Evolutionary conservation across 2,888 invertebrate species (phyloP), one percentile per base, ranked within the genome.

Genomic region (Lasioglossum zephyrum): DNA sequence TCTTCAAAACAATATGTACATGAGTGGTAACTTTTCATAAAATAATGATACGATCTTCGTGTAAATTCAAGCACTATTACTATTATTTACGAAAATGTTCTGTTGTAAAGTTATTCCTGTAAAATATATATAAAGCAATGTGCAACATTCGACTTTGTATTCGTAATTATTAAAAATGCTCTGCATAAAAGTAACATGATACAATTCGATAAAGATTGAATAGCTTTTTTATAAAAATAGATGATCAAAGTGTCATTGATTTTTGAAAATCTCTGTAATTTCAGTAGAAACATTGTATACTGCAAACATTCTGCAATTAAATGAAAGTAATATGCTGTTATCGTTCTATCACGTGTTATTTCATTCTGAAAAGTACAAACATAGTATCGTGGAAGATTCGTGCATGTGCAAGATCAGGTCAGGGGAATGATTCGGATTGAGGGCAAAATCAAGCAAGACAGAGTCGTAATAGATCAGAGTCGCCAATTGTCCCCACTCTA

Each of bases 1-100:
- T 72, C 73, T 86, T 90, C 78, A 84, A 41, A 87, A 81, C 75
- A 89, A 47, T 41, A 72, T 87, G 85, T 81, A 83, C 79, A 88
- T 79, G 85, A 88, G 60, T 81, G 72, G 60, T 85, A 82, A 88
- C 85, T 85, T 73, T 84, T 81, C 75, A 85, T 60, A 60, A 60
- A 81, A 81, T 60, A 72, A 70, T 69, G 73, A 49, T 79, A 31
- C 81, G 47, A 79, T 31, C 18, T 70, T 81, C 63, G 41, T 47
- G 70, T 73, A 49, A 53, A 79, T 82, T 66, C n/a, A 13, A 49
- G 41, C 72, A 63, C 57, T 81, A 31, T 70, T n/a, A 63, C 31
- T 81, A 31, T 81, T 78, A 53, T 53, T 76, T 72, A 75, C n/a
- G 39, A 70, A 60, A 60, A 18, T 16, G 44, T 75, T 60, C 69